Percentiles rank a stretch among this genome's conserved stretches.
Conservation (phyloP, 2,797 vertebrate species). For the Microctenopoma stevenorrisi region DNA sequence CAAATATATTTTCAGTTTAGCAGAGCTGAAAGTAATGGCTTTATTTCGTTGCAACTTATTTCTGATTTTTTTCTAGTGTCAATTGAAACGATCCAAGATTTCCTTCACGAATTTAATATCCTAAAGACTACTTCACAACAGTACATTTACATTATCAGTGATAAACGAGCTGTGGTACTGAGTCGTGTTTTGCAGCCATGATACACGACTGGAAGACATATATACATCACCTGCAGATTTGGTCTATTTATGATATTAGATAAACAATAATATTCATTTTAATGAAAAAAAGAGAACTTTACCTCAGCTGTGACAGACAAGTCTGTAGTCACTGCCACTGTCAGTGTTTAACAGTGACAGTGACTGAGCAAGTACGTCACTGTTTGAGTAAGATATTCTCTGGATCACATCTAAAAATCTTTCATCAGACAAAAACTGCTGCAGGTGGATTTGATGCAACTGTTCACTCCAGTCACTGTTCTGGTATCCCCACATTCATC, state of each 20-base stretch:
- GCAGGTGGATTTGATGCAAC: conserved; percentile 13
- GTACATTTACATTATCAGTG: not conserved
- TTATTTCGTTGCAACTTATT: not conserved
- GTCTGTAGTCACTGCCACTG: conserved; percentile 13
- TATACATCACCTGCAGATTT: not conserved
- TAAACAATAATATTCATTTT: not conserved
- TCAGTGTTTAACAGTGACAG: conserved; percentile 6
- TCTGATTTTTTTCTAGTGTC: not conserved
- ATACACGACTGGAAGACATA: not conserved
- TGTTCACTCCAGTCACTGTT: not conserved
- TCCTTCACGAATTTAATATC: conserved; percentile 21
- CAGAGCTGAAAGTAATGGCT: conserved; percentile 13
- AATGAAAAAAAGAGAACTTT: not conserved
- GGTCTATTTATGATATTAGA: conserved; percentile 7
- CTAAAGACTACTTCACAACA: not conserved
- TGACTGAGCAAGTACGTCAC: conserved; percentile 11
- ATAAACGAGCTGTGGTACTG: not conserved
- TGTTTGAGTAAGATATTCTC: conserved; percentile 20
- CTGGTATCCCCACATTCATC: not conserved
- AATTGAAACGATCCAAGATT: conserved; percentile 7
- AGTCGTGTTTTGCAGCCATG: too few species aligned
- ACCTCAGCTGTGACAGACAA: not conserved
- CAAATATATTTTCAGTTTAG: conserved; percentile 9
- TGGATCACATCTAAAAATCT: conserved; percentile 3
- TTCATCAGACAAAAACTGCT: conserved; percentile 3